Base-by-base conservation (phyloP, 1,140 invertebrate species). In the Catajapyx aquilonaris region DNA sequence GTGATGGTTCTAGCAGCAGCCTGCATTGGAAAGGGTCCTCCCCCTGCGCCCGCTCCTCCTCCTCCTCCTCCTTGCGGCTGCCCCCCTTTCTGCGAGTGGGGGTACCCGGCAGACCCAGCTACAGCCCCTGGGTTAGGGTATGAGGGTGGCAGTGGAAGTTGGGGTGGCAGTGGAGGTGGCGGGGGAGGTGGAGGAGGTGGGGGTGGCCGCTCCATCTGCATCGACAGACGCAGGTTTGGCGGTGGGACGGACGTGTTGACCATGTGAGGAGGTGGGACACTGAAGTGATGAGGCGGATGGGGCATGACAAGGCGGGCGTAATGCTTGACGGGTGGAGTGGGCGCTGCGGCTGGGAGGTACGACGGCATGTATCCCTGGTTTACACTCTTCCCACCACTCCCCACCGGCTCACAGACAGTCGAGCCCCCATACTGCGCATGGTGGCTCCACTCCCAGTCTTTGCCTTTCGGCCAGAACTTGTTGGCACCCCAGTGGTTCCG, bases 391-490 rank as follows among this genome's bases (percentile, higher is more conserved):
- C 3, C 13, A 31, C 18, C 13, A 17, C 30, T 15, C 13, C 18
- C 30, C 30, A 31, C 13, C 13, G 30, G 18, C 15, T 31, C 13
- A 31, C 18, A 15, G 30, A 7, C 30, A 3, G 30, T 31, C 15
- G 30, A 31, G 18, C 30, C 30, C 15, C 18, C 30, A 15, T 37
- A 15, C 13, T 17, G 18, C 31, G 36, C 42, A 13, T n/a, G 32
- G 30, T 30, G 31, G 17, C 65, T 64, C 66, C 73, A 76, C 54
- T 77, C 69, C 74, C 75, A 77, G 46, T 73, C 70, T 50, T 76
- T 76, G 25, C 73, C 73, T 50, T 77, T 76, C 2, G 73, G 73
- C 45, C 71, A 57, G 55, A 76, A 74, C 52, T 72, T 74, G 28
- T 42, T 58, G 41, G 54, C 62, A 64, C 62, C 62, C 48, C 69